phyloP scores from a whole-genome alignment of 2,888 invertebrate species.

The Nomada ruficornis region DNA sequence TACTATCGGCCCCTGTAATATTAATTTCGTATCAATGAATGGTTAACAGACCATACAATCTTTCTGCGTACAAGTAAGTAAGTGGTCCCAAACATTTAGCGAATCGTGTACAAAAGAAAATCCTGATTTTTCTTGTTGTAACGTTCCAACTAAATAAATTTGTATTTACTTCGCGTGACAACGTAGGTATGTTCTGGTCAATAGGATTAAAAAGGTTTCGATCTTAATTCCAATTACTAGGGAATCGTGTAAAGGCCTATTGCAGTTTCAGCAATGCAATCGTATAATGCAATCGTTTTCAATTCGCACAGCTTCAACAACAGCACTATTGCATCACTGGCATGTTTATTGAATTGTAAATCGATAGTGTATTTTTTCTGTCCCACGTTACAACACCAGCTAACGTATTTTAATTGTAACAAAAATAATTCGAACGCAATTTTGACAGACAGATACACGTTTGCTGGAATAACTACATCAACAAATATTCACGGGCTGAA shows the following conservation, averaged over 20 bases:
- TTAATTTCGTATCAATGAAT: too few species aligned
- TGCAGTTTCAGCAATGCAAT: not conserved
- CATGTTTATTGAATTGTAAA: not conserved
- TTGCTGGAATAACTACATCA: not conserved
- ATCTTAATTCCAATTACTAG: not conserved
- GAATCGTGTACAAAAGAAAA: too few species aligned
- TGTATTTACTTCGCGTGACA: not conserved
- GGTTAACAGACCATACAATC: too few species aligned
- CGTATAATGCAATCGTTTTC: not conserved
- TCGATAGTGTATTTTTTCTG: not conserved
- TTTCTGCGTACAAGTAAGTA: too few species aligned
- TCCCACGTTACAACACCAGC: not conserved
- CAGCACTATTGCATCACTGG: not conserved
- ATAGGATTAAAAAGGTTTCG: not conserved
- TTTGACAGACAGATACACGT: not conserved
- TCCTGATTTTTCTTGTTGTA: too few species aligned
- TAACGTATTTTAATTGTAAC: slow-evolving; percentile 7
- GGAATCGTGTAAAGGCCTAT: not conserved
- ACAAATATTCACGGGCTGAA: slow-evolving; percentile 11
- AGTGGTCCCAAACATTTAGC: too few species aligned
- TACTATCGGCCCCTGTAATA: too few species aligned
- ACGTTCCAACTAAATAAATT: too few species aligned
- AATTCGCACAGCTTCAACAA: not conserved
- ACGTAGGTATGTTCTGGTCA: not conserved
- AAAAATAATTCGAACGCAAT: slow-evolving; percentile 1